Conservation (phyloP, 1,140 invertebrate genomes). For the Pteromalus puparum region DNA sequence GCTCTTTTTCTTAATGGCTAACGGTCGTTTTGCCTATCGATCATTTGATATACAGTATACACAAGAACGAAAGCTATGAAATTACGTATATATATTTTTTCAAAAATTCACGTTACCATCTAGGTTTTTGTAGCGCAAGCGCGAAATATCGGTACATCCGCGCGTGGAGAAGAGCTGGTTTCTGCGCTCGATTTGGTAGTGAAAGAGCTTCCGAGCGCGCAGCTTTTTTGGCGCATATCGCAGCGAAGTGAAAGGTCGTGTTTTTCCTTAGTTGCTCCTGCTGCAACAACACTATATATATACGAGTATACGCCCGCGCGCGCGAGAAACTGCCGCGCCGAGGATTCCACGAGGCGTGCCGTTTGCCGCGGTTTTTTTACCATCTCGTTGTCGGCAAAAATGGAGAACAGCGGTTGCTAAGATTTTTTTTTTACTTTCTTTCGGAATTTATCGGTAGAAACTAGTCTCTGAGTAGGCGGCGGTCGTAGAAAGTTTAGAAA, state of each 20-base stretch:
- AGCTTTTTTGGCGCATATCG: conserved; percentile 25
- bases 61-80: too few relatives aligned
- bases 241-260: conserved; percentile 44
- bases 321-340: conserved; percentile 12
- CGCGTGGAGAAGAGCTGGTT: background rate
- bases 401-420: background rate
- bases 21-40: background rate
- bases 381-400: background rate
- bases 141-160: background rate
- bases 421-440: background rate
- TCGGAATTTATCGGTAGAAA: too few relatives aligned
- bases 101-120: background rate
- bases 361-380: background rate
- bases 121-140: background rate
- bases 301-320: conserved; percentile 25
- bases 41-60: too few relatives aligned
- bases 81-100: background rate
- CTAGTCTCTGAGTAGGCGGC: background rate
- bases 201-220: conserved; percentile 37
- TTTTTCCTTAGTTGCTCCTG: conserved; percentile 18
- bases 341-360: conserved; percentile 7
- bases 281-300: background rate
- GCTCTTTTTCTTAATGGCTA: background rate
- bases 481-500: conserved; percentile 26
- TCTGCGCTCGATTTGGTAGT: conserved; percentile 38